These are phyloP conservation scores for Tipula helvola DNA, from an alignment of 2,888 invertebrate genomes.

Conservation along the genomic window DNA sequence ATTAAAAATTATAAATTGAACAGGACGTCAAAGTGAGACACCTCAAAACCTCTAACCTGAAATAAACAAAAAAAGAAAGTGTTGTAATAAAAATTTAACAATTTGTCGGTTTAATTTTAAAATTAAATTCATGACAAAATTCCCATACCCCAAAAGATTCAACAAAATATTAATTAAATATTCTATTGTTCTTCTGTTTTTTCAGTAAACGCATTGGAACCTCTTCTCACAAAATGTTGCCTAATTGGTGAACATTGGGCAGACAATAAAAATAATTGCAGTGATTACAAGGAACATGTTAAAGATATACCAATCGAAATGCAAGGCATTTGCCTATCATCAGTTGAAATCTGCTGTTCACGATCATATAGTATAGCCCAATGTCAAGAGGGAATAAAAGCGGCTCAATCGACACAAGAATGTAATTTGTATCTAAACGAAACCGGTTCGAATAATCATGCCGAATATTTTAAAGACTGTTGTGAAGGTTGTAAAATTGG, in stretches of 20 bases:
- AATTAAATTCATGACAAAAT: too few species aligned
- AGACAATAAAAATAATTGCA: conserved; percentile 36
- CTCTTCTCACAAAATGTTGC: conserved; percentile 36
- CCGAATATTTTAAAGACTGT: conserved; percentile 37
- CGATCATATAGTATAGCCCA: conserved; percentile 35
- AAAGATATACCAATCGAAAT: conserved; percentile 42
- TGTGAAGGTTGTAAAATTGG: conserved; percentile 53
- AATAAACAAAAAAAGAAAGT: not conserved
- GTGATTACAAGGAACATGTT: conserved; percentile 39
- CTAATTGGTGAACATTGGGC: conserved; percentile 40
- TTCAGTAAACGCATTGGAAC: not conserved
- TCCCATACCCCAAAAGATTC: too few species aligned
- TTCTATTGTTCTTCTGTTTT: not conserved
- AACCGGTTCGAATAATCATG: conserved; percentile 23
- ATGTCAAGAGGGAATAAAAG: conserved; percentile 28
- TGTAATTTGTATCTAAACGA: conserved; percentile 20
- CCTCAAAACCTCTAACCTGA: not conserved
- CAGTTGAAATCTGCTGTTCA: conserved; percentile 51
- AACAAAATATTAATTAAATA: too few species aligned
- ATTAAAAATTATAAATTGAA: not conserved
- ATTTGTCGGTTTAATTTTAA: too few species aligned
- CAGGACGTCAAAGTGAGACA: not conserved
- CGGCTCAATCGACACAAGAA: conserved; percentile 23
- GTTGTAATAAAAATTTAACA: too few species aligned
- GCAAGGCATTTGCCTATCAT: conserved; percentile 47